Evolutionary conservation across 2,113 vertebrate genomes (phyloP).

Genomic region (Cisticola juncidis): DNA sequence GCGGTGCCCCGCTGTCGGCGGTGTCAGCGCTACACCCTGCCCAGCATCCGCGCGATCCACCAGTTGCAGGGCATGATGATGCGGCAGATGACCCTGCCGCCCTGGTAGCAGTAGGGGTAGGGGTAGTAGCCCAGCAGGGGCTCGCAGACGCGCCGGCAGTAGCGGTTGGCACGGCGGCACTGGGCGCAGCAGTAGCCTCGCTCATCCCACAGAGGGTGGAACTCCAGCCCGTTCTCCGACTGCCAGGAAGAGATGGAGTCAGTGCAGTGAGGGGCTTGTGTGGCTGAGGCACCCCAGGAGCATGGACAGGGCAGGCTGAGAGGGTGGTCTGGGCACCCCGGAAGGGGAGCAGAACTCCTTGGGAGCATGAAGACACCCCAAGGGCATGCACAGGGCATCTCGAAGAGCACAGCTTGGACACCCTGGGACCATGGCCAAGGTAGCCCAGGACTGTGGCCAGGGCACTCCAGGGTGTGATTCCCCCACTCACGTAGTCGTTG

Average conservation of each 20-base stretch:
- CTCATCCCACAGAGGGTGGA: slow-evolving; percentile 90
- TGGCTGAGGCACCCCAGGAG: fast-evolving
- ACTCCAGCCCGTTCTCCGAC: slow-evolving; percentile 88
- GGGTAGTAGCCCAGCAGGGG: slow-evolving; percentile 91
- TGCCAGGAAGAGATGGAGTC: slow-evolving; percentile 43
- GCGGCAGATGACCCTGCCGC: slow-evolving; percentile 91
- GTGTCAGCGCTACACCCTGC: slow-evolving; percentile 78
- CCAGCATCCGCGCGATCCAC: slow-evolving; percentile 96
- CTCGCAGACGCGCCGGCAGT: slow-evolving; percentile 88
- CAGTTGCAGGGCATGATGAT: slow-evolving; percentile 98
- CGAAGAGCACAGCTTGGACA: not conserved
- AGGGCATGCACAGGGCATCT: not conserved
- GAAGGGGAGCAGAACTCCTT: not conserved
- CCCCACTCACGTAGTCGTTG: slow-evolving; percentile 79
- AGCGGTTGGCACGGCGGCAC: slow-evolving; percentile 89
- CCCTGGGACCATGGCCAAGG: fast-evolving
- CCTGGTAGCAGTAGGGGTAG: slow-evolving; percentile 95
- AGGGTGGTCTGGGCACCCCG: not conserved
- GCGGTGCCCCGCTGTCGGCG: not conserved
- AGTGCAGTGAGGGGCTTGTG: fast-evolving
- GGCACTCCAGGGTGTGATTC: not conserved
- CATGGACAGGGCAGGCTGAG: not conserved
- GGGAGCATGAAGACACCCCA: fast-evolving
- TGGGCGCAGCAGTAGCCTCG: slow-evolving; percentile 89
- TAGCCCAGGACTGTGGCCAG: not conserved